Evolutionary conservation across 2,888 invertebrate species (phyloP), one percentile per base, ranked within the genome.

Genomic region (Ectemnius continuus): DNA sequence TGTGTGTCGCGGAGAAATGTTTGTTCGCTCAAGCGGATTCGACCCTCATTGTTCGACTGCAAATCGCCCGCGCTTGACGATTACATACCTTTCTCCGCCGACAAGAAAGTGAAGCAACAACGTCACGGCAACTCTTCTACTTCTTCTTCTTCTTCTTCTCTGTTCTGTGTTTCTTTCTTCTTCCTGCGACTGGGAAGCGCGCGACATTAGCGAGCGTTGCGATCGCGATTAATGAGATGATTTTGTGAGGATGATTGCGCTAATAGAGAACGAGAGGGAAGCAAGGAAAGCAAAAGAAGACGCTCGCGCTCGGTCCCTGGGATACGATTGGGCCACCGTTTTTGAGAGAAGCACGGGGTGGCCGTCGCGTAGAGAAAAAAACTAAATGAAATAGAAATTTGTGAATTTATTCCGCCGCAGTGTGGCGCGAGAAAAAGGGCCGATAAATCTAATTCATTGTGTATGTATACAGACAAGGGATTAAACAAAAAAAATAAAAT

Each of bases 401-500:
- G 78, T 80, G 80, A 80, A 80, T 81, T 83, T 80, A 81, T 81
- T 36, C 63, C 74, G 78, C 78, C 79, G 79, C 74, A 61, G 47
- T 28, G 58, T 72, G 75, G 69, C 82, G 80, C 84, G 84, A 82
- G 79, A 80, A 80, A 81, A 84, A 83, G 85, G 86, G 87, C 88
- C 86, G 87, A 85, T 88, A 88, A 36, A 87, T 90, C 85, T 88
- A 89, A 90, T 88, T 88, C 88, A 90, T 88, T 89, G 88, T 90
- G 89, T 90, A 90, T 90, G 89, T 89, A 90, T 89, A 90, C 88
- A 90, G 86, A 88, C 86, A 87, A 36, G 36, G 36, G 36, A 36
- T 36, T 36, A 36, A 36, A 36, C 36, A 36, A 36, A 36, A 36
- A 36, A 87, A 85, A 87, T 87, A 83, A 86, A 86, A 87, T 87